phyloP scores from a whole-genome alignment of 2,888 invertebrate species.

The Patella ulyssiponensis region DNA sequence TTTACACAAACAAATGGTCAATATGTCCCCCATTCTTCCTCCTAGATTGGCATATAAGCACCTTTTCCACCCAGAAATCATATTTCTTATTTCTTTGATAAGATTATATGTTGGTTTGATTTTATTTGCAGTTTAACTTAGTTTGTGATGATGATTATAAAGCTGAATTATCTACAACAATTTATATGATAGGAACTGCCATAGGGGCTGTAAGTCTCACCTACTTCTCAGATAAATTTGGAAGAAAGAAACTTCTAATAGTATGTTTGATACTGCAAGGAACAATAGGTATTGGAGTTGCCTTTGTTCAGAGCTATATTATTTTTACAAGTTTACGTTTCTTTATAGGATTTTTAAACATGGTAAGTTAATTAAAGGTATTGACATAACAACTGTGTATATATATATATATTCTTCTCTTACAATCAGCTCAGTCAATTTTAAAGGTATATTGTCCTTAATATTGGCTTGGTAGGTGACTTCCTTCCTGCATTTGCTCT shows the following conservation, averaged over 20 bases:
- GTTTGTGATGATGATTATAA: constrained; percentile 58
- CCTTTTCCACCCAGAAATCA: no score
- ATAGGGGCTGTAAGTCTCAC: constrained; percentile 55
- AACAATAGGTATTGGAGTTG: constrained; percentile 48
- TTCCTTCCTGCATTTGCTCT: no score
- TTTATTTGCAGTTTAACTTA: constrained; percentile 59
- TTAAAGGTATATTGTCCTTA: no score
- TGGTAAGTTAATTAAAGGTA: constrained; percentile 43
- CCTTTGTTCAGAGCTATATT: constrained; percentile 47
- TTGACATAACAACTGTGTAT: neutral
- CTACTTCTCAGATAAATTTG: constrained; percentile 58
- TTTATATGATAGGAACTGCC: constrained; percentile 62
- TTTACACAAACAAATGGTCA: no score
- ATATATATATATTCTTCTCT: neutral
- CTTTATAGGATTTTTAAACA: constrained; percentile 58
- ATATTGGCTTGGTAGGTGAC: no score
- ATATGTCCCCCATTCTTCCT: no score
- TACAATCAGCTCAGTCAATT: no score
- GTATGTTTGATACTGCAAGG: constrained; percentile 51
- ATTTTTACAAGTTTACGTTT: constrained; percentile 56
- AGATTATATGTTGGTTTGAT: neutral
- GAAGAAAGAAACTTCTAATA: constrained; percentile 53
- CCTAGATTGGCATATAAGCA: no score
- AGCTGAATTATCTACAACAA: constrained; percentile 57
- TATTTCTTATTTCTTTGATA: no score